These are phyloP conservation scores for Melinaea menophilus DNA, from an alignment of 2,888 invertebrate species.

Conservation along the genomic window DNA sequence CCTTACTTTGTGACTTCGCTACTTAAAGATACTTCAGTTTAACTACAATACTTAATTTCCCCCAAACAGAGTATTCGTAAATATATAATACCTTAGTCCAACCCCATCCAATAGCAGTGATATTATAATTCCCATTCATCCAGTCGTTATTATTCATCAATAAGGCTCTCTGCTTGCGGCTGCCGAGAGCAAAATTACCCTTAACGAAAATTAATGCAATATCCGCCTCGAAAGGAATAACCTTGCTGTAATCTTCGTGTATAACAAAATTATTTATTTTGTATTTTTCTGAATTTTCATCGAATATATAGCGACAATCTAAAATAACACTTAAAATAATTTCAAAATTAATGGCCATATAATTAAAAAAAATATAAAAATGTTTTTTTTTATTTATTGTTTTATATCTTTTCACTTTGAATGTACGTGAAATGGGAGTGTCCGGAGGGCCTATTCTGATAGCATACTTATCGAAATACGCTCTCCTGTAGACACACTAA, in stretches of 20 bases:
- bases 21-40: background rate
- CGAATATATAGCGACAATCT: slow-evolving; percentile 53
- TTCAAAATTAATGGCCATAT: too few relatives aligned
- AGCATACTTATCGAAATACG: too few relatives aligned
- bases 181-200: slow-evolving; percentile 40
- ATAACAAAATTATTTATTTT: slow-evolving; percentile 38
- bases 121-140: slow-evolving; percentile 46
- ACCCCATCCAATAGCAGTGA: slow-evolving; percentile 60
- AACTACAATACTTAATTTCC: too few relatives aligned
- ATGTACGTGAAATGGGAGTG: too few relatives aligned
- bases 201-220: slow-evolving; percentile 53
- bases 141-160: slow-evolving; percentile 44
- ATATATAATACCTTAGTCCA: slow-evolving; percentile 43
- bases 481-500: too few relatives aligned
- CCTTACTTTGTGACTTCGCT: background rate
- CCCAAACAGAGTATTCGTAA: too few relatives aligned
- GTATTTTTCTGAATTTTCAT: slow-evolving; percentile 40
- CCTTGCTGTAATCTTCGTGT: slow-evolving; percentile 50
- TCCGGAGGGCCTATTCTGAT: too few relatives aligned
- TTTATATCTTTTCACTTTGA: too few relatives aligned
- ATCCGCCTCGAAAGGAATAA: slow-evolving; percentile 49
- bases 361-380: too few relatives aligned
- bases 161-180: slow-evolving; percentile 44
- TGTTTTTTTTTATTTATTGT: too few relatives aligned
- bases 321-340: slow-evolving; percentile 17